Base-by-base conservation (phyloP, 2,888 invertebrate genomes). In the Apotomis capreana region DNA sequence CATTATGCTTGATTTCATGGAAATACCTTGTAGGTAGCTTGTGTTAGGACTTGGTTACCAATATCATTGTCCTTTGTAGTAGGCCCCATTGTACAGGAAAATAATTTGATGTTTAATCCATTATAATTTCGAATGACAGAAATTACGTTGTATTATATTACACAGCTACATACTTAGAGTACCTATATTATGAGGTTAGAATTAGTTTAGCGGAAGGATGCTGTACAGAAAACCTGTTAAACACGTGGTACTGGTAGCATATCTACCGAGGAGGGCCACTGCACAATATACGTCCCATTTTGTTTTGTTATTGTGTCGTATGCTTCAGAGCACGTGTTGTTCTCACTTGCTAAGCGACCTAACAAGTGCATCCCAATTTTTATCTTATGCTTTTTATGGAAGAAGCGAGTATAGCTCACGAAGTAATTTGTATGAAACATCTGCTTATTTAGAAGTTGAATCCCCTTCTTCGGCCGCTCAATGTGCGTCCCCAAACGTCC, bases 191-290 rank as follows among this genome's bases (percentile, higher is more conserved):
- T 51, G 52, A 52, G 59, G 68, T 59, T 51, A 37, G 26, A 60
- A 36, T n/a, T 26, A 6, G 13, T 57, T 55, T 61, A n/a, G 61
- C 57, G 51, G 80, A 84, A 84, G 86, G 85, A 86, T 84, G 83
- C 82, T 83, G 76, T 79, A 78, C 77, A 82, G 82, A 78, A 86
- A 91, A 90, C 88, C 86, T 89, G 90, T 88, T 88, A 79, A 85
- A 88, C 91, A 91, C 89, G 90, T 91, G 91, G 87, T 82, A 80
- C 79, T 91, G 91, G 87, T 82, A 80, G 79, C 81, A 80, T 83
- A 80, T 83, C 78, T 78, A 75, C 58, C 74, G 78, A 83, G 85
- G 78, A 83, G 85, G 84, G 84, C 83, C 78, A 76, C 79, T 78
- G 84, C 79, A 90, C 90, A 91, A 91, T 89, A 84, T 84, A 83